Percentiles rank a stretch among this genome's conserved stretches.
phyloP scores from a whole-genome alignment of 2,797 vertebrate species.

The Spinibarbus caldwelli region DNA sequence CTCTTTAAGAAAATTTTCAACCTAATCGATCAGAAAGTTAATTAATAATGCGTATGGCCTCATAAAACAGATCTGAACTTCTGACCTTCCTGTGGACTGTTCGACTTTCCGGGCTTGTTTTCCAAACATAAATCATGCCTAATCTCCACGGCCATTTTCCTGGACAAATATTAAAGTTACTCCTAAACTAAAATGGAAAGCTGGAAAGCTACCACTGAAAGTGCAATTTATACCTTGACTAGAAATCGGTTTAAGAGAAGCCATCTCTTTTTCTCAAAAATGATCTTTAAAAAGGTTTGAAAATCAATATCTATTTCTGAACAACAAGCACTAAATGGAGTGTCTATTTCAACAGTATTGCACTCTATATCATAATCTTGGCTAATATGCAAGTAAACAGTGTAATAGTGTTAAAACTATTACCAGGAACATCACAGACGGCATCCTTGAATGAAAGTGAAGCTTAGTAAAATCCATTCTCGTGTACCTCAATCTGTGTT shows the following conservation, averaged over 20 bases:
- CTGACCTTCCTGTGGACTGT: slow-evolving; percentile 20
- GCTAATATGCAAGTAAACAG: slow-evolving; percentile 40
- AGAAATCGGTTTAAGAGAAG: background rate
- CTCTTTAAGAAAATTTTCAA: background rate
- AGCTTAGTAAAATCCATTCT: slow-evolving; percentile 46
- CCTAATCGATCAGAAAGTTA: slow-evolving; percentile 13
- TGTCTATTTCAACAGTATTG: slow-evolving; percentile 17
- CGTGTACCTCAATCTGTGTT: slow-evolving; percentile 43
- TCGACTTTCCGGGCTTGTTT: slow-evolving; percentile 5
- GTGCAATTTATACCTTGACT: background rate
- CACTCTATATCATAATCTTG: slow-evolving; percentile 22
- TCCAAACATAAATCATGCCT: slow-evolving; percentile 13
- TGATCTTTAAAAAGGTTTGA: background rate
- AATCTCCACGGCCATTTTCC: slow-evolving; percentile 20
- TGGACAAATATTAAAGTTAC: background rate
- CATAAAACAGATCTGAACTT: slow-evolving; percentile 29
- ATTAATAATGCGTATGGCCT: slow-evolving; percentile 39
- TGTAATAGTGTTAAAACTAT: slow-evolving; percentile 33
- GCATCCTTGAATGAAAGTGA: slow-evolving; percentile 26
- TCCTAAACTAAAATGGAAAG: background rate
- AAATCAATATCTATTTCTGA: background rate
- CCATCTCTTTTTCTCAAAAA: background rate
- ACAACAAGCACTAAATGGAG: slow-evolving; percentile 13
- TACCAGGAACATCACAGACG: slow-evolving; percentile 18
- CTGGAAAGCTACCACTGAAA: background rate